These are phyloP conservation scores for Ectobius pallidus DNA, from an alignment of 2,888 invertebrate species.

Conservation along the genomic window DNA sequence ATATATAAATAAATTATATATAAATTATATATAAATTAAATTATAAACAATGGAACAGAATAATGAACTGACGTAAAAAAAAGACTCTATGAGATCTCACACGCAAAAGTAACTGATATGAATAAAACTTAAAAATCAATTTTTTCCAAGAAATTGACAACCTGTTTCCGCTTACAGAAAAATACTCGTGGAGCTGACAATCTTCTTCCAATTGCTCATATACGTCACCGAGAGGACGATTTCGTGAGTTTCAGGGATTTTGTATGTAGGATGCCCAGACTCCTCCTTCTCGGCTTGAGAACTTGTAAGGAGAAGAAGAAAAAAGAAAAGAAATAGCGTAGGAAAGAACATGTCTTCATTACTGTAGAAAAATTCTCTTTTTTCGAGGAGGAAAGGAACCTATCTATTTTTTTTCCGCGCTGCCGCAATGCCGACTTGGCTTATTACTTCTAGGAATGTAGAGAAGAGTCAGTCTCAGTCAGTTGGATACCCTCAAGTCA, in stretches of 20 bases:
- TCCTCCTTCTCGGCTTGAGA: background rate
- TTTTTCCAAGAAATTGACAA: too few relatives aligned
- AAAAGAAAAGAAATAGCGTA: background rate
- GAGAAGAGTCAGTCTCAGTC: too few relatives aligned
- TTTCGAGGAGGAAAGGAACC: background rate
- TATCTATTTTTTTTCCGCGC: background rate
- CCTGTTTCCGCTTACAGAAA: too few relatives aligned
- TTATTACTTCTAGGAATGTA: background rate
- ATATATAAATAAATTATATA: too few relatives aligned
- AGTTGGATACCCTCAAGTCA: too few relatives aligned
- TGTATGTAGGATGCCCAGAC: background rate
- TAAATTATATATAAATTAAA: too few relatives aligned
- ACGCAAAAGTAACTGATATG: too few relatives aligned
- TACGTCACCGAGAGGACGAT: background rate
- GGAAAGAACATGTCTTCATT: conserved; percentile 27
- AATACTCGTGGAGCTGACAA: background rate
- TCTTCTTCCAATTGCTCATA: background rate
- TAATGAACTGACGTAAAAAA: too few relatives aligned
- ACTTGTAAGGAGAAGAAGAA: background rate
- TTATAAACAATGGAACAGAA: too few relatives aligned
- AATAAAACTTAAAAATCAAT: too few relatives aligned
- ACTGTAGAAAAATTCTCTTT: conserved; percentile 15
- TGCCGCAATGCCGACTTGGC: background rate
- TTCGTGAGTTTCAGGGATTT: background rate
- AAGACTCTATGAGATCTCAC: too few relatives aligned